A percentile compares a stretch with the other conserved stretches of the same genome.
These are phyloP conservation scores for Trissoscelio sp. DNA, from an alignment of 2,888 invertebrate genomes.

Conservation along the genomic window DNA sequence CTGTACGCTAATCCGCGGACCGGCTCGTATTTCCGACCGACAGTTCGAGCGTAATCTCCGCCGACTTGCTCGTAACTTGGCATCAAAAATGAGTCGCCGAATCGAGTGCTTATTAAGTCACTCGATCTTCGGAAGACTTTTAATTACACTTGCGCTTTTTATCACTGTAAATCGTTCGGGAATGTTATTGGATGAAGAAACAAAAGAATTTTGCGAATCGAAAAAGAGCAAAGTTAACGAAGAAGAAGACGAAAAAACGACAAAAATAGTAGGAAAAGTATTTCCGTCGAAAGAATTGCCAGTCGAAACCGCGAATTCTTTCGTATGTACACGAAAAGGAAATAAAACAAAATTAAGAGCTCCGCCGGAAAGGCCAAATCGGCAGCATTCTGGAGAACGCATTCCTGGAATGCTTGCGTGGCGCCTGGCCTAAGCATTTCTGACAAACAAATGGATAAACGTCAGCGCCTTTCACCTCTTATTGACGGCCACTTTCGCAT, in stretches of 20 bases:
- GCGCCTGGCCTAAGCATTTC: constrained; percentile 15
- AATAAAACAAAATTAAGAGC: constrained; percentile 23
- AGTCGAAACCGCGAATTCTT: constrained; percentile 28
- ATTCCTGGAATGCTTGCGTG: constrained; percentile 25
- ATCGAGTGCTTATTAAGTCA: constrained; percentile 53
- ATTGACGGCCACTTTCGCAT: constrained; percentile 23
- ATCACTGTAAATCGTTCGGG: constrained; percentile 19
- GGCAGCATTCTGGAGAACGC: constrained; percentile 17
- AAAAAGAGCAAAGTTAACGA: too few species aligned
- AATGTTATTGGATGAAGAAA: constrained; percentile 22
- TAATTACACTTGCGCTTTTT: constrained; percentile 28
- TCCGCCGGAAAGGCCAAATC: neutral
- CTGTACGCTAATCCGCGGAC: too few species aligned
- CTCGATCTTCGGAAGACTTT: constrained; percentile 40
- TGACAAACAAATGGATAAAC: constrained; percentile 15
- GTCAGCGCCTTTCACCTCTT: constrained; percentile 16
- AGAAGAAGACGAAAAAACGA: too few species aligned
- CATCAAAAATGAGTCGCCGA: constrained; percentile 44
- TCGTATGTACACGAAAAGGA: neutral
- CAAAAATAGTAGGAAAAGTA: too few species aligned
- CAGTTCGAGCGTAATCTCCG: constrained; percentile 31
- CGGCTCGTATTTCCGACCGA: constrained; percentile 40
- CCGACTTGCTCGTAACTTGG: constrained; percentile 27
- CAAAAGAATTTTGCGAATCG: constrained; percentile 9
- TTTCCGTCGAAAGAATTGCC: too few species aligned